Percentiles rank a stretch among this genome's conserved stretches.
These are phyloP conservation scores for Pterophyllum scalare DNA, from an alignment of 2,113 vertebrate genomes.

Conservation along the genomic window DNA sequence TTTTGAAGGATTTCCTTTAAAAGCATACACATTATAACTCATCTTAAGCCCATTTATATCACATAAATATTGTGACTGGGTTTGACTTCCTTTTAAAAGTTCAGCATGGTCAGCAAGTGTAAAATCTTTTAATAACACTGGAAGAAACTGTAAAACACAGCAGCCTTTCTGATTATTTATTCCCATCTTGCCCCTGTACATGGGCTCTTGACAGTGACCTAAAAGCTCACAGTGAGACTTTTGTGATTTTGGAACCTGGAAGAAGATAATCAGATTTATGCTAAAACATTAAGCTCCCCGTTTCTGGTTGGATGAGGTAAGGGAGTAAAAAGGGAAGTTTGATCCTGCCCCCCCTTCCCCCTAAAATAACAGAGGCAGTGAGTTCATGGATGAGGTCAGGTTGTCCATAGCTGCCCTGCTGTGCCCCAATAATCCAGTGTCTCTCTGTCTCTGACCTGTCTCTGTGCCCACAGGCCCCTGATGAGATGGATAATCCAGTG, in stretches of 20 bases:
- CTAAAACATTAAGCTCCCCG: slow-evolving; percentile 47
- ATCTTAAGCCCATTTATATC: slow-evolving; percentile 15
- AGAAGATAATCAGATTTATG: slow-evolving; percentile 65
- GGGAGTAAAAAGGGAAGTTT: slow-evolving; percentile 56
- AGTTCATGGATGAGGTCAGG: slow-evolving; percentile 77
- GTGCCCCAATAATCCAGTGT: slow-evolving; percentile 74
- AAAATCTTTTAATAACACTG: slow-evolving; percentile 2
- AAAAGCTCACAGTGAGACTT: slow-evolving; percentile 38
- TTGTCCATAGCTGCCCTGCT: slow-evolving; percentile 67
- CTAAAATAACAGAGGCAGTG: slow-evolving; percentile 77
- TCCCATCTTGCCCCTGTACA: slow-evolving; percentile 1
- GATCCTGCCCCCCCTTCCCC: slow-evolving; percentile 30
- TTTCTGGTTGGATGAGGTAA: slow-evolving; percentile 70
- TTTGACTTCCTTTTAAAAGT: slow-evolving; percentile 28
- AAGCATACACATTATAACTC: not conserved
- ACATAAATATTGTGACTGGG: not conserved
- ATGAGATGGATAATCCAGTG: slow-evolving; percentile 66
- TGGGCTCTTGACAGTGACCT: slow-evolving; percentile 43
- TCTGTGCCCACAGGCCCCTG: slow-evolving; percentile 61
- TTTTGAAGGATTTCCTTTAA: slow-evolving; percentile 16
- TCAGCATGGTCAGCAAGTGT: not conserved
- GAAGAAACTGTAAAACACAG: not conserved
- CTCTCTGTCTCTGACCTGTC: slow-evolving; percentile 68
- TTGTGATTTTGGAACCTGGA: slow-evolving; percentile 40
- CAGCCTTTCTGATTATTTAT: not conserved